phyloP scores from a whole-genome alignment of 2,888 invertebrate species.

The Teinopalpus imperialis region DNA sequence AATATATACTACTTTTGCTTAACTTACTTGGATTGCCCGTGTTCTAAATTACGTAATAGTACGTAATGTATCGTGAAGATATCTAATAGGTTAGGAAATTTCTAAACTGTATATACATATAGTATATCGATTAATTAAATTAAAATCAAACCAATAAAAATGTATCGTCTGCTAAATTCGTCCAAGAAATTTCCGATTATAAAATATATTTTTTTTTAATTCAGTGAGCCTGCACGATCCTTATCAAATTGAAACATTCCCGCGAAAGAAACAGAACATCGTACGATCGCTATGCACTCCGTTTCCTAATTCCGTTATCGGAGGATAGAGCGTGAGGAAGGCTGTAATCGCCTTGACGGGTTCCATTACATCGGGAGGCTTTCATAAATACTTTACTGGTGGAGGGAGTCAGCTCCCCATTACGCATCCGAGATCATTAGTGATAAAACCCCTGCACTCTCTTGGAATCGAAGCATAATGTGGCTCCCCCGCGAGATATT shows the following conservation, averaged over 20 bases:
- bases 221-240: conserved; percentile 1
- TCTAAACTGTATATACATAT: too few relatives aligned
- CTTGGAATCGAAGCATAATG: conserved; percentile 53
- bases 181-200: too few relatives aligned
- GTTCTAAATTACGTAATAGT: too few relatives aligned
- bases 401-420: conserved; percentile 62
- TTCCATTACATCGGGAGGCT: conserved; percentile 68
- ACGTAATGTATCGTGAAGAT: too few relatives aligned
- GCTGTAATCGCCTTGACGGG: conserved; percentile 57
- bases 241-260: neutral
- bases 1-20: too few relatives aligned
- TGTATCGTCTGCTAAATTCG: too few relatives aligned
- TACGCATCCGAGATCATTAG: conserved; percentile 71
- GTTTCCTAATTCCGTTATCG: conserved; percentile 45
- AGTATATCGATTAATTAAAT: too few relatives aligned
- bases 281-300: conserved; percentile 22
- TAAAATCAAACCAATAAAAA: too few relatives aligned
- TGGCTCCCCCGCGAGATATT: conserved; percentile 32
- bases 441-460: conserved; percentile 68
- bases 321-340: conserved; percentile 52
- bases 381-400: conserved; percentile 79
- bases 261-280: neutral
- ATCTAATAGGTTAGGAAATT: too few relatives aligned
- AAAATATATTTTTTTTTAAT: too few relatives aligned
- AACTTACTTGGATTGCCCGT: too few relatives aligned